Evolutionary conservation across 2,113 vertebrate species (phyloP), one percentile per base, ranked within the genome.

Genomic region (Neogale vison): DNA sequence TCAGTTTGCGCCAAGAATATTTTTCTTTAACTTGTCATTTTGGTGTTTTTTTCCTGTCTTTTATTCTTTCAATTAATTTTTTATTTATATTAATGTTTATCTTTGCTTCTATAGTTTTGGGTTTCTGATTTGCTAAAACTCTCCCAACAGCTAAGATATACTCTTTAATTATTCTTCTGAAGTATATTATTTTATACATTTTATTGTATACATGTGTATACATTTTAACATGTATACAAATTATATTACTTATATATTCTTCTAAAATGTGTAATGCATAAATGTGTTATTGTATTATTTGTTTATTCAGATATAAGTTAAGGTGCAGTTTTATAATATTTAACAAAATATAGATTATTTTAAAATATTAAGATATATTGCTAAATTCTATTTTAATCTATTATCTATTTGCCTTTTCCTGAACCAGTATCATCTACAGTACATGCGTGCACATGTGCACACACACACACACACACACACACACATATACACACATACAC

Each of bases 281-380:
- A 67, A 55, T 77, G 17, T 29, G 8, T 50, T 36, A 63, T 26
- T 4, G 3, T 59, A 36, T 77, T 95, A 36, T 36, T 89, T 57
- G 67, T 80, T 83, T 88, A 79, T 36, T 72, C 71, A 80, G 29
- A 55, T 65, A 47, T 26, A 87, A 65, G 7, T 61, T 94, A 93
- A 55, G 36, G 3, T 59, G 74, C 11, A 74, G 6, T 55, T 87
- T 47, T 80, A 24, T 11, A 45, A 88, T 3, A 14, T 72, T 85
- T 88, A 88, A 45, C 50, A 71, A 85, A 69, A 77, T 42, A 61
- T 76, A 67, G 20, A 59, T 87, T 67, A 55, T 76, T 31, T 57
- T 18, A 20, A 55, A 55, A 34, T 65, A 65, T 18, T 65, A 92
- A 96, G 21, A 67, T 93, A 93, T 31, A 76, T 39, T 76, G 31